Evolutionary conservation across 2,113 vertebrate genomes (phyloP).

Genomic region (Holacanthus passer): DNA sequence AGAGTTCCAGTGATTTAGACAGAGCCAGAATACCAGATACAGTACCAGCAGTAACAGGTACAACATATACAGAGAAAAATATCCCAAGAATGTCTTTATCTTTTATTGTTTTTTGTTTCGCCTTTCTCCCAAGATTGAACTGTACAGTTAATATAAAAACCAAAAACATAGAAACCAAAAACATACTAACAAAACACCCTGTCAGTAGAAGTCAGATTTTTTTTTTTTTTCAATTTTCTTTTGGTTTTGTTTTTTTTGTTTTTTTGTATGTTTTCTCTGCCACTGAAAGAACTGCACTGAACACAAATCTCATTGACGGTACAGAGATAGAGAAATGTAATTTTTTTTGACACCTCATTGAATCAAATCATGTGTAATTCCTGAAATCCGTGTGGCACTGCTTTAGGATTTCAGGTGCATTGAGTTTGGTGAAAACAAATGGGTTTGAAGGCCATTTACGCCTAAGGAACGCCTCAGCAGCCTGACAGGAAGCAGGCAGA

Average conservation of each 20-base stretch:
- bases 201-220: constrained; percentile 75
- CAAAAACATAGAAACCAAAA: constrained; percentile 84
- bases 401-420: constrained; percentile 35
- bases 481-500: constrained; percentile 51
- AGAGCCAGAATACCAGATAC: constrained; percentile 84
- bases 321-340: constrained; percentile 64
- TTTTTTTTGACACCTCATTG: constrained; percentile 52
- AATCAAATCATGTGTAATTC: constrained; percentile 41
- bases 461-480: constrained; percentile 41
- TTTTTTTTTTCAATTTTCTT: constrained; percentile 36
- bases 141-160: constrained; percentile 87
- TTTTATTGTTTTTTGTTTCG: constrained; percentile 63
- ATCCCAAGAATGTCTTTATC: constrained; percentile 67
- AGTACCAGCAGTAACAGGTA: constrained; percentile 88
- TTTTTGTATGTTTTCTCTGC: constrained; percentile 74
- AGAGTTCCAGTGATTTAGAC: constrained; percentile 81
- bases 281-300: constrained; percentile 78
- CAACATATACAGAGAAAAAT: constrained; percentile 86
- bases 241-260: constrained; percentile 45
- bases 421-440: constrained; percentile 28
- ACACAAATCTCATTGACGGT: constrained; percentile 77
- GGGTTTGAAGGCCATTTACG: constrained; percentile 23
- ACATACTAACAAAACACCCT: constrained; percentile 88
- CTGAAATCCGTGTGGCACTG: constrained; percentile 14
- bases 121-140: constrained; percentile 76